Conservation (phyloP, 2,888 invertebrate species). For the Griposia aprilina region DNA sequence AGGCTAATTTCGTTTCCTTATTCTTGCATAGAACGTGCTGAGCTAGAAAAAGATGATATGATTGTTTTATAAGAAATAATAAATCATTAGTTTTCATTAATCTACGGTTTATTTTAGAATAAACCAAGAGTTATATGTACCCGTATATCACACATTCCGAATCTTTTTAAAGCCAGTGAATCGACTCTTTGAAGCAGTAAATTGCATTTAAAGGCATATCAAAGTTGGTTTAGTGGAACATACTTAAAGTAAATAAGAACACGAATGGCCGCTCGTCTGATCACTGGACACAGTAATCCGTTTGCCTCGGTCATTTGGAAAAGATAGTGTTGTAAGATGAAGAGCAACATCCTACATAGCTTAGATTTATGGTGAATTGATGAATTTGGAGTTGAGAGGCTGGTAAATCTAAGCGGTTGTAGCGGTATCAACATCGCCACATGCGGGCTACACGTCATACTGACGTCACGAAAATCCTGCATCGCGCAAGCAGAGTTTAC, state of each 20-base stretch:
- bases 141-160: background rate
- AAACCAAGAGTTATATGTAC: background rate
- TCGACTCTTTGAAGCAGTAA: conserved; percentile 31
- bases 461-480: too few species aligned
- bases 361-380: background rate
- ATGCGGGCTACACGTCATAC: too few species aligned
- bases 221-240: conserved; percentile 44
- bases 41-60: background rate
- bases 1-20: background rate
- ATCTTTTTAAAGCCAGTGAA: conserved; percentile 33
- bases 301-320: conserved; percentile 20
- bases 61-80: too few species aligned
- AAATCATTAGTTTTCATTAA: background rate
- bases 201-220: conserved; percentile 41
- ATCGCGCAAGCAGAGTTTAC: too few species aligned
- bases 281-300: conserved; percentile 31
- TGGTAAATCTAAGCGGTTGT: background rate
- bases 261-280: conserved; percentile 30
- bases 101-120: background rate
- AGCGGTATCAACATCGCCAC: too few species aligned
- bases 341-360: background rate
- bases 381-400: background rate
- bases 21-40: background rate
- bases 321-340: background rate
- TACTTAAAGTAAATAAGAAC: conserved; percentile 35